phyloP scores from a whole-genome alignment of 2,888 invertebrate genomes.

The Tetanocera ferruginea region DNA sequence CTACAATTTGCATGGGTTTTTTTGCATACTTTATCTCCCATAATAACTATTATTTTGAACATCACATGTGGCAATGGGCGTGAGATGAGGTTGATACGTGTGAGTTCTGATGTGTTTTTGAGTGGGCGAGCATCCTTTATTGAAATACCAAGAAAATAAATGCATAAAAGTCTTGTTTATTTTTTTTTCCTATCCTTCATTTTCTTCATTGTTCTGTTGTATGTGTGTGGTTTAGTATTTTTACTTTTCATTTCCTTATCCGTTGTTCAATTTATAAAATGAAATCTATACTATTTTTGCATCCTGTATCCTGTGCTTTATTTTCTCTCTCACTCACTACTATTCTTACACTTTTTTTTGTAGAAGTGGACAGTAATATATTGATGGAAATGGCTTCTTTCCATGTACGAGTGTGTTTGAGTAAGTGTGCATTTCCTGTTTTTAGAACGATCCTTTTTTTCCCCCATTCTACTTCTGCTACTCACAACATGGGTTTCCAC shows the following conservation, averaged over 20 bases:
- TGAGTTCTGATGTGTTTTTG: neutral
- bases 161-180: conserved; percentile 16
- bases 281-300: conserved; percentile 31
- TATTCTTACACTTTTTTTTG: conserved; percentile 48
- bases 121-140: conserved; percentile 39
- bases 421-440: conserved; percentile 44
- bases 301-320: conserved; percentile 6
- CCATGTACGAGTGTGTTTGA: conserved; percentile 55
- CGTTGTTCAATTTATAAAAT: conserved; percentile 42
- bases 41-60: conserved; percentile 18
- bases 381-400: conserved; percentile 58
- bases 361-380: conserved; percentile 61
- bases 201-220: neutral
- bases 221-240: neutral
- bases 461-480: neutral
- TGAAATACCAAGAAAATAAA: conserved; percentile 31
- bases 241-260: conserved; percentile 28
- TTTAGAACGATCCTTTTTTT: neutral
- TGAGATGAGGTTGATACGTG: neutral
- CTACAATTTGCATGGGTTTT: conserved; percentile 23
- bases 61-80: neutral
- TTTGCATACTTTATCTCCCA: conserved; percentile 36
- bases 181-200: conserved; percentile 26
- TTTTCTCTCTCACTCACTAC: conserved; percentile 44
- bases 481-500: neutral